These are phyloP conservation scores for Beaufortia kweichowensis DNA, from an alignment of 2,113 vertebrate genomes.

Conservation along the genomic window DNA sequence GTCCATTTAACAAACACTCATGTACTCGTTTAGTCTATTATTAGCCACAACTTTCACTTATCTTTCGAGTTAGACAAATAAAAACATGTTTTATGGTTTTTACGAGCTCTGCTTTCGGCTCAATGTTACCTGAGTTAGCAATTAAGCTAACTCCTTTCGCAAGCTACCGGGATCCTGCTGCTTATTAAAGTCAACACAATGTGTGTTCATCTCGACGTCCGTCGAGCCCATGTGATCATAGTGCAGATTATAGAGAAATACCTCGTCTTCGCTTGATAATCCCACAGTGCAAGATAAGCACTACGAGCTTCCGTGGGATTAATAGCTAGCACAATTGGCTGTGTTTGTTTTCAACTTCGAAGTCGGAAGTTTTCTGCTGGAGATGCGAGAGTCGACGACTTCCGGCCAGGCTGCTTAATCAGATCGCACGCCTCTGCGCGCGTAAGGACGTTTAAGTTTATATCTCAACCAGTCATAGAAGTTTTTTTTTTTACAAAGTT, in stretches of 20 bases:
- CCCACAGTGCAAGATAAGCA: neutral
- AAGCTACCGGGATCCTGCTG: neutral
- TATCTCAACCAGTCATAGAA: neutral
- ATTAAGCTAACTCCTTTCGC: constrained; percentile 1
- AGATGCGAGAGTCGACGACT: constrained; percentile 39
- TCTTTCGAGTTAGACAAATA: neutral
- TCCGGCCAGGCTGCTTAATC: constrained; percentile 42
- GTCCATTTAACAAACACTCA: neutral
- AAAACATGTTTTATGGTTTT: too few species aligned
- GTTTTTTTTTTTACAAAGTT: neutral
- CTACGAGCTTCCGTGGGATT: neutral
- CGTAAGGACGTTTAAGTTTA: neutral
- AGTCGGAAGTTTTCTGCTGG: constrained; percentile 46
- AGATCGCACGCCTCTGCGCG: neutral
- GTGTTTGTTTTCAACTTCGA: constrained; percentile 43
- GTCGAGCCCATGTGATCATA: neutral
- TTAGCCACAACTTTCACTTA: neutral
- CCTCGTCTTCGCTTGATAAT: constrained; percentile 3
- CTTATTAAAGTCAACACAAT: constrained; percentile 10
- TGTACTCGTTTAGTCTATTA: neutral
- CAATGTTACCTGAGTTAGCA: neutral
- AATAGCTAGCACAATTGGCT: neutral
- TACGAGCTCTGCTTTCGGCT: neutral
- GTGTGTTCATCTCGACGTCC: neutral
- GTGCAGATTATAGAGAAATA: neutral